Evolutionary conservation across 2,888 invertebrate genomes (phyloP).

Genomic region (Drosophila neonasuta): DNA sequence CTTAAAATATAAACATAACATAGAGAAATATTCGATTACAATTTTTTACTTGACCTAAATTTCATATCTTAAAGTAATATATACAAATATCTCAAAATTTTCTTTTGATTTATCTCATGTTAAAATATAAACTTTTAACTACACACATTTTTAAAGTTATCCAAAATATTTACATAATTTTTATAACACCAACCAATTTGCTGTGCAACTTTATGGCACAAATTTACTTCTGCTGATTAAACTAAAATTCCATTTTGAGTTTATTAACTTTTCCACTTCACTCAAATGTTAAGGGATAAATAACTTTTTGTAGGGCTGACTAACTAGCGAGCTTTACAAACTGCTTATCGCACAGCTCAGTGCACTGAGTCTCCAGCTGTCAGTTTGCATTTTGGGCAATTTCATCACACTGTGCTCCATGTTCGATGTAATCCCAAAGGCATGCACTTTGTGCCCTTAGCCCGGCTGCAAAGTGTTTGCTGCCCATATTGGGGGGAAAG

Average conservation of each 20-base stretch:
- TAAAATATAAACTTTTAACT: too few species aligned
- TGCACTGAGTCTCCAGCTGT: slow-evolving; percentile 7
- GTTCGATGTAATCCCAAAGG: slow-evolving; percentile 34
- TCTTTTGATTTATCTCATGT: too few species aligned
- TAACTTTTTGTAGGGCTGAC: neutral
- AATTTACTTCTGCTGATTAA: neutral
- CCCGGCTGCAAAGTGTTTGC: slow-evolving; percentile 4
- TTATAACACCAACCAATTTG: neutral
- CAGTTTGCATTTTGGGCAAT: neutral
- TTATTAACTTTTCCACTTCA: slow-evolving; percentile 4
- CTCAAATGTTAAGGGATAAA: neutral
- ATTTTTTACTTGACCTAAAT: too few species aligned
- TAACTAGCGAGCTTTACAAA: neutral
- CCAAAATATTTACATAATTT: neutral
- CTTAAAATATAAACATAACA: too few species aligned
- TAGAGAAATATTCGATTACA: too few species aligned
- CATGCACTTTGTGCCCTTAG: slow-evolving; percentile 26
- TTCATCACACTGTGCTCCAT: slow-evolving; percentile 35
- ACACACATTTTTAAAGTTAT: too few species aligned
- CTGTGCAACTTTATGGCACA: neutral
- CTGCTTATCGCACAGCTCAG: slow-evolving; percentile 12
- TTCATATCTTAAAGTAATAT: too few species aligned
- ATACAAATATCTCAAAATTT: too few species aligned
- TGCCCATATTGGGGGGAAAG: slow-evolving; percentile 47
- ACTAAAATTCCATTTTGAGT: neutral